A percentile compares a stretch with the other conserved stretches of the same genome.
Evolutionary conservation across 2,113 vertebrate genomes (phyloP).

Genomic region (Equus quagga): DNA sequence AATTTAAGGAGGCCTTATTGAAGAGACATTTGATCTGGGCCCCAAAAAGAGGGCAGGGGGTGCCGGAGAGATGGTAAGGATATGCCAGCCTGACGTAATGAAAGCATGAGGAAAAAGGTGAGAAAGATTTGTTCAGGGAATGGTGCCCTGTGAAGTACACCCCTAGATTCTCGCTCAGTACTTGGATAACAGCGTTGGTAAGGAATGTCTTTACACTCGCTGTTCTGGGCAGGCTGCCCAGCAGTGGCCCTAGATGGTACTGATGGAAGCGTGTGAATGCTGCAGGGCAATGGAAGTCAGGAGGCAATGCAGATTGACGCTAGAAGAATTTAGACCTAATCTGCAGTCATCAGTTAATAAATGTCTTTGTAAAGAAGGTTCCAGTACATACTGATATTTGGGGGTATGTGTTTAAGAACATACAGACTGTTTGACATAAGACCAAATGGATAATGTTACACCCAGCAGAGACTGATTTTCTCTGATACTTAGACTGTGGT

Average conservation of each 20-base stretch:
- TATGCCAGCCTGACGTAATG: not conserved
- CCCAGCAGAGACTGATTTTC: not conserved
- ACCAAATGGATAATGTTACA: not conserved
- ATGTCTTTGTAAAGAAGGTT: not conserved
- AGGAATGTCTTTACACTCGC: rapidly evolving
- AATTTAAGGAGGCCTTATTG: not conserved
- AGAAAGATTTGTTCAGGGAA: not conserved
- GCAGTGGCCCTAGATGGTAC: not conserved
- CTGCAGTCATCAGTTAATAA: not conserved
- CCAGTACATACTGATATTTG: not conserved
- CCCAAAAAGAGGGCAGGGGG: not conserved
- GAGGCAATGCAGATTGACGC: not conserved
- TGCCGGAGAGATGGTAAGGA: not conserved
- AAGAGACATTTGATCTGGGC: not conserved
- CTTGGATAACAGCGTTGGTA: rapidly evolving
- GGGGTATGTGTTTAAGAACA: not conserved
- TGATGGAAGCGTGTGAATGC: rapidly evolving
- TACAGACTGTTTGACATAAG: not conserved
- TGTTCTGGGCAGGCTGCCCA: rapidly evolving
- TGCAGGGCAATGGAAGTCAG: not conserved
- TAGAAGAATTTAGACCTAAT: not conserved
- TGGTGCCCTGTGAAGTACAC: not conserved
- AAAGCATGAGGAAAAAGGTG: not conserved
- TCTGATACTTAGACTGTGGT: not conserved
- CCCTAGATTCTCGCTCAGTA: not conserved